Conservation (phyloP, 2,797 vertebrate species). For the Sebastes nivosus region DNA sequence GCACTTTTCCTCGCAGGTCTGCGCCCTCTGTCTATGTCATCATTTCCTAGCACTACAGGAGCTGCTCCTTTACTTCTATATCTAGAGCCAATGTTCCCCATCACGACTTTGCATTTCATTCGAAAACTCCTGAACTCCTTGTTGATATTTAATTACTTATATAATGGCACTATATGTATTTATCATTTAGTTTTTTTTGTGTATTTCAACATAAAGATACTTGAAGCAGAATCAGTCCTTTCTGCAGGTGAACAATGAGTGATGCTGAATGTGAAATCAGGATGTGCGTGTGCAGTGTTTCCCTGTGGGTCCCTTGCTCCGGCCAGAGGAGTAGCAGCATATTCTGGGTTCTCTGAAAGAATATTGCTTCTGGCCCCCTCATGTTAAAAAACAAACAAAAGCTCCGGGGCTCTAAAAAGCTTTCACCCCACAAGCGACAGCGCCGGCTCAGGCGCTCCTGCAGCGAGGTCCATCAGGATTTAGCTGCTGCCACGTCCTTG, state of each 20-base stretch:
- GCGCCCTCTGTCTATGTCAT: background rate
- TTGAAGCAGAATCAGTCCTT: constrained; percentile 17
- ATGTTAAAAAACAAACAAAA: constrained; percentile 1
- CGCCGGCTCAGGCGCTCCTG: constrained; percentile 24
- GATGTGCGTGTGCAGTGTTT: constrained; percentile 1
- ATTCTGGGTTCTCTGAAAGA: constrained; percentile 11
- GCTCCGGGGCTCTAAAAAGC: constrained; percentile 10
- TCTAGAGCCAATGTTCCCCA: background rate
- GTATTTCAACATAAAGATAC: constrained; percentile 26
- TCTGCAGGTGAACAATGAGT: constrained; percentile 30
- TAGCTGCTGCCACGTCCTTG: constrained; percentile 53
- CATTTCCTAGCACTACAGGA: background rate
- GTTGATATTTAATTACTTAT: background rate
- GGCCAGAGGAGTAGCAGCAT: background rate
- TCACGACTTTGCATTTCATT: constrained; percentile 4
- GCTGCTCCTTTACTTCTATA: constrained; percentile 10
- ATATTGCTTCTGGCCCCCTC: constrained; percentile 1
- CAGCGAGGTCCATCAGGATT: constrained; percentile 44
- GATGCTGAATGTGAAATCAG: background rate
- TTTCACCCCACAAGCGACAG: constrained; percentile 17
- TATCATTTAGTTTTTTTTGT: background rate
- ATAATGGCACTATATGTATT: constrained; percentile 40
- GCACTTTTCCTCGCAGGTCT: constrained; percentile 42
- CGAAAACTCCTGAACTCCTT: background rate
- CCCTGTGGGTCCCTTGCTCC: background rate